Evolutionary conservation across 2,113 vertebrate species (phyloP).

Genomic region (Rattus rattus): DNA sequence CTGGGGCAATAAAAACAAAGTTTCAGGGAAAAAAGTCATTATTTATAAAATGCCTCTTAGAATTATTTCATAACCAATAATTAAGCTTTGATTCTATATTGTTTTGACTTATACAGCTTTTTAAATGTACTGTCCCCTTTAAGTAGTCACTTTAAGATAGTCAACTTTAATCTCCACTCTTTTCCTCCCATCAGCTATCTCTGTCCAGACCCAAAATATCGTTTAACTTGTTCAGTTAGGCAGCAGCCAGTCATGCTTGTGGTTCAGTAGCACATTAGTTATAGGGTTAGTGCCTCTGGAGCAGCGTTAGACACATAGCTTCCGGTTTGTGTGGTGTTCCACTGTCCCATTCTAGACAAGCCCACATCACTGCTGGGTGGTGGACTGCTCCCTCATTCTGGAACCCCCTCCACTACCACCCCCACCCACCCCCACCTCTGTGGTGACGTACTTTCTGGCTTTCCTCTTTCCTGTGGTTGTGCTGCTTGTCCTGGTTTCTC

Average conservation of each 20-base stretch:
- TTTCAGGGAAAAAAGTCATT: constrained; percentile 2
- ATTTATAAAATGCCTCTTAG: not conserved
- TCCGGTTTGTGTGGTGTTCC: not conserved
- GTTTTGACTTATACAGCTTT: constrained; percentile 49
- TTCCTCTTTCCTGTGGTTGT: not conserved
- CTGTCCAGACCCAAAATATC: not conserved
- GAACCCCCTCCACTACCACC: not conserved
- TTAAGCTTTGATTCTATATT: constrained; percentile 52
- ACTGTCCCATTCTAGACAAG: not conserved
- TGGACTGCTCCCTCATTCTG: not conserved
- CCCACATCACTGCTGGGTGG: not conserved
- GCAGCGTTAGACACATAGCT: not conserved
- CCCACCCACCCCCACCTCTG: not conserved
- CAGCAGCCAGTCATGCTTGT: constrained; percentile 1
- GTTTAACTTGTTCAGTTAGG: constrained; percentile 35
- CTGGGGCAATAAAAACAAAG: constrained; percentile 42
- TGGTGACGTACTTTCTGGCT: not conserved
- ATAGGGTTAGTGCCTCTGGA: not conserved
- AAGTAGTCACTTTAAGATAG: not conserved
- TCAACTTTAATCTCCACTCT: constrained; percentile 38
- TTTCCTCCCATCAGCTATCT: not conserved
- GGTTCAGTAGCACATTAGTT: not conserved
- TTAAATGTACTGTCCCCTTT: constrained; percentile 40
- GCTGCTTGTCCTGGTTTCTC: not conserved
- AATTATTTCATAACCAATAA: constrained; percentile 12